Evolutionary conservation across 2,888 invertebrate genomes (phyloP).

Genomic region (Lithophane semibrunnea): DNA sequence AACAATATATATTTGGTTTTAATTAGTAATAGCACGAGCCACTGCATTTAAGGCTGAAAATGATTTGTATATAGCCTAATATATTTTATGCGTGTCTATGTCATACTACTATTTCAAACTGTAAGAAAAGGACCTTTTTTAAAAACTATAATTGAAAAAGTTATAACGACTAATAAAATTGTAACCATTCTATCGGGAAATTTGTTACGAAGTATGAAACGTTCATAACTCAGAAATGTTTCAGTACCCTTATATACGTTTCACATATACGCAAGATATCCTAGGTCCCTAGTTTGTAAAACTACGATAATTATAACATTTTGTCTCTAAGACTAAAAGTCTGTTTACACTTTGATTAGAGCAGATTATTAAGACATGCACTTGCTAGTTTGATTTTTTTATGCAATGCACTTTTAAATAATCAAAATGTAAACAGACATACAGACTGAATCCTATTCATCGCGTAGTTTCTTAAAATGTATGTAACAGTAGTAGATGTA

Average conservation of each 20-base stretch:
- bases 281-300: conserved; percentile 10
- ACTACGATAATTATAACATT: neutral
- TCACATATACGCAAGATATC: conserved; percentile 19
- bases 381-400: conserved; percentile 15
- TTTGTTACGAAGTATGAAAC: conserved; percentile 18
- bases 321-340: conserved; percentile 5
- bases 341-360: conserved; percentile 15
- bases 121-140: neutral
- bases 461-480: conserved; percentile 26
- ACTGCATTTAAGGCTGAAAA: conserved; percentile 25
- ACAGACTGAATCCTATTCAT: conserved; percentile 39
- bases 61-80: conserved; percentile 36
- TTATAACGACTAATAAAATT: neutral
- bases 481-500: conserved; percentile 56
- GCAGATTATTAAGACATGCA: conserved; percentile 8
- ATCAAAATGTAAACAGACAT: conserved; percentile 31
- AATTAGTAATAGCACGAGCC: conserved; percentile 26
- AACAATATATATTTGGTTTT: conserved; percentile 22
- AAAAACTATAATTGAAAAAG: neutral
- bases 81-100: conserved; percentile 23
- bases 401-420: conserved; percentile 8
- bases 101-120: conserved; percentile 16
- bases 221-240: neutral
- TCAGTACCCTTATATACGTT: conserved; percentile 1
- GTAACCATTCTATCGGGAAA: neutral